Evolutionary conservation across 2,113 vertebrate species (phyloP), one percentile per base, ranked within the genome.

Genomic region (Rattus rattus): DNA sequence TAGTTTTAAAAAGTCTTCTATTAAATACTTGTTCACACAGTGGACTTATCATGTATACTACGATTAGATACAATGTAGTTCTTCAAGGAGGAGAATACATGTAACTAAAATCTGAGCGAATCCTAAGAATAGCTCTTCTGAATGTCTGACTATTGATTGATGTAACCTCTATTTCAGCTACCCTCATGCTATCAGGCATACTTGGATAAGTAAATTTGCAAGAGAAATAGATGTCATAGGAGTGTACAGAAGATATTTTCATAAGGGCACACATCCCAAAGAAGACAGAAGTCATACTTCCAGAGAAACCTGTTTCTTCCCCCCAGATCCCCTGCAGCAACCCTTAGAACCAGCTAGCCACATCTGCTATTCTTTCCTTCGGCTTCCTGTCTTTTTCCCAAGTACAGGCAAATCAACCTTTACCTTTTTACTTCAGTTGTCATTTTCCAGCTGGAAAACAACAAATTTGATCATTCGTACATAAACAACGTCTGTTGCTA

Each of bases 381-480:
- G 92, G 75, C 70, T 54, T 49, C 72, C n/a, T 75, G 20, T 79
- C 76, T 94, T 80, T 77, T 96, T 88, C 86, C 49, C 67, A 90
- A 93, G 12, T 36, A 26, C 43, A 91, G 91, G 90, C 96, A 97
- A 97, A 97, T 97, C 97, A 97, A 95, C 89, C 36, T 93, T 97
- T 95, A 97, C 94, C 95, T 94, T 88, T 94, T 97, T 76, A 93
- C 92, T 97, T 95, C 92, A 81, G 77, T 95, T 97, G 97, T 98
- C 97, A 97, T 97, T 96, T 96, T 96, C 94, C 96, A 97, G 91
- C 94, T 98, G 97, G 96, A 94, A 96, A 96, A 72, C 56, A 95
- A 85, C 83, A 87, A 96, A 98, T 98, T 76, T 95, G 96, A 95
- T 97, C 97, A 97, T 90, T 97, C 69, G 1, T 54, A 94, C 69